A percentile compares a stretch with the other conserved stretches of the same genome.
Conservation (phyloP, 2,888 invertebrate species). For the Acleris emargana region DNA sequence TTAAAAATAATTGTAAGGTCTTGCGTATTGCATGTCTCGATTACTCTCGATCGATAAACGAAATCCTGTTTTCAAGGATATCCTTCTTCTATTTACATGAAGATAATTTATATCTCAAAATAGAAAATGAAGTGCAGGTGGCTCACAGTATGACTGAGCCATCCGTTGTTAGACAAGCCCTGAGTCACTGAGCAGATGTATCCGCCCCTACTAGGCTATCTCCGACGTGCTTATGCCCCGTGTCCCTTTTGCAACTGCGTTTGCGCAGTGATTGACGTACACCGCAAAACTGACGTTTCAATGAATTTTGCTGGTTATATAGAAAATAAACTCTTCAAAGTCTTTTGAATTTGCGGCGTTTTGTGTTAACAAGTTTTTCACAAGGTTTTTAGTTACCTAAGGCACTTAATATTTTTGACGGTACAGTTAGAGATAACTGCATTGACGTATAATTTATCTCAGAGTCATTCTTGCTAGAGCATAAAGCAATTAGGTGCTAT, state of each 20-base stretch:
- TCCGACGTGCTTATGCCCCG: slow-evolving; percentile 18
- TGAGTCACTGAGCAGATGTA: slow-evolving; percentile 36
- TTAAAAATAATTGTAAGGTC: too few relatives aligned
- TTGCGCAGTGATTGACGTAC: slow-evolving; percentile 21
- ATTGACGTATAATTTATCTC: too few relatives aligned
- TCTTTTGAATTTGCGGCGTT: slow-evolving; percentile 18
- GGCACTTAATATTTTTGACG: too few relatives aligned
- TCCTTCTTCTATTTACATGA: background rate
- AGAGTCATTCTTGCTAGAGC: too few relatives aligned
- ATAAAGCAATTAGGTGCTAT: too few relatives aligned
- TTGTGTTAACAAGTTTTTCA: slow-evolving; percentile 17
- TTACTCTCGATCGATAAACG: too few relatives aligned
- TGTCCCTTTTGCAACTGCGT: slow-evolving; percentile 6
- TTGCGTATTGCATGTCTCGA: too few relatives aligned
- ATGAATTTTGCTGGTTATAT: slow-evolving; percentile 25
- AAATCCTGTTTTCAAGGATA: background rate
- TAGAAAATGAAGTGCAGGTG: slow-evolving; percentile 24
- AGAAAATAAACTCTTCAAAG: slow-evolving; percentile 27
- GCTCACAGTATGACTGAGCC: slow-evolving; percentile 22
- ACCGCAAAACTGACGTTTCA: slow-evolving; percentile 27
- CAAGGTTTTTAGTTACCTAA: background rate
- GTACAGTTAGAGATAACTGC: too few relatives aligned
- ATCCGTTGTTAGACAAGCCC: slow-evolving; percentile 21
- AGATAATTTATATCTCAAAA: slow-evolving; percentile 4
- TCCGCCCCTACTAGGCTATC: slow-evolving; percentile 37